These are phyloP conservation scores for Steinernema khuongi DNA, from an alignment of 1,140 invertebrate genomes.

Conservation along the genomic window DNA sequence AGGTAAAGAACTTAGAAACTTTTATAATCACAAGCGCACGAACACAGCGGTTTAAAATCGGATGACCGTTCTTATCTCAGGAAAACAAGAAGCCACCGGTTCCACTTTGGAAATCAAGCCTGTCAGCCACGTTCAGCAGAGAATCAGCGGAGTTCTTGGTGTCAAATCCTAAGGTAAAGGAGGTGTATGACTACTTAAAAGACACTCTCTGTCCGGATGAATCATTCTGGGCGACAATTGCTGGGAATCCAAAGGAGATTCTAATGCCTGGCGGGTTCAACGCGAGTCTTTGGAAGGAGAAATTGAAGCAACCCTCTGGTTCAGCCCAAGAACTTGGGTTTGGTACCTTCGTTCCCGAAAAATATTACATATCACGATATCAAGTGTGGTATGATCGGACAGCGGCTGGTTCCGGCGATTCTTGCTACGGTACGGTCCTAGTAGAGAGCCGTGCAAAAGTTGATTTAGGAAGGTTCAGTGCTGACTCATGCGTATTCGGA, in stretches of 20 bases:
- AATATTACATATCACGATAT: constrained; percentile 27
- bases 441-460: background rate
- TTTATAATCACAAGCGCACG: no score
- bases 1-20: no score
- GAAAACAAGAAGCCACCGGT: constrained; percentile 29
- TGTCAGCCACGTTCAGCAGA: constrained; percentile 44
- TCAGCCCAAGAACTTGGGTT: no score
- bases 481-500: constrained; percentile 48
- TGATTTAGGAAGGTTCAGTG: background rate
- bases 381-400: constrained; percentile 27
- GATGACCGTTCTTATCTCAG: background rate
- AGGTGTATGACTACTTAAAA: constrained; percentile 25
- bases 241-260: background rate
- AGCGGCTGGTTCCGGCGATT: no score
- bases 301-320: no score
- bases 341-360: background rate
- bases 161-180: constrained; percentile 30
- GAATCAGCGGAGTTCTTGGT: constrained; percentile 38
- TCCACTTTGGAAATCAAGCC: constrained; percentile 43
- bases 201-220: background rate
- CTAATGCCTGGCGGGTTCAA: background rate
- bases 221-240: background rate
- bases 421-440: no score
- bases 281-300: background rate
- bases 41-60: background rate